Conservation (phyloP, 2,113 vertebrate species). For the Suricata suricatta region DNA sequence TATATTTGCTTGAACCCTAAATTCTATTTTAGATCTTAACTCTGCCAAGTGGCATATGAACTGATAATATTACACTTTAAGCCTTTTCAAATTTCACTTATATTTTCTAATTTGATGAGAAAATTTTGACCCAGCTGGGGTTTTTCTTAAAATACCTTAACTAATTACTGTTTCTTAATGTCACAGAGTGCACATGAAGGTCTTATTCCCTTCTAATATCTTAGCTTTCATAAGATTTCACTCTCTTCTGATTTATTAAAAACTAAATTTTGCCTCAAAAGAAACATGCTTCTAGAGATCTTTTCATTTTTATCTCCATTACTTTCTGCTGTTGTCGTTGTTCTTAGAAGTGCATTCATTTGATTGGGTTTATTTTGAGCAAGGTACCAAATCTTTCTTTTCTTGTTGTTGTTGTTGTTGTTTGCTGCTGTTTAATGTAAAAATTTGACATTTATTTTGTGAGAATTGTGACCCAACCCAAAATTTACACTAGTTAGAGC, state of each 20-base stretch:
- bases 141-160: slow-evolving; percentile 33
- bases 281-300: background rate
- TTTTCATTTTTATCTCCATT: background rate
- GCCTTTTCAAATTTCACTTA: slow-evolving; percentile 47
- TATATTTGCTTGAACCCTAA: background rate
- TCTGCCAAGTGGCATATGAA: background rate
- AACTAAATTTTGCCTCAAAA: background rate
- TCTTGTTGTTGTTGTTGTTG: background rate
- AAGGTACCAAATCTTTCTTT: background rate
- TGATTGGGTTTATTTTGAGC: background rate
- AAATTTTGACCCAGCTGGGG: slow-evolving; percentile 3
- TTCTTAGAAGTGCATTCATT: background rate
- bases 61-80: background rate
- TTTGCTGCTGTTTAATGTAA: background rate
- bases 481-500: background rate
- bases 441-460: background rate
- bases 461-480: background rate
- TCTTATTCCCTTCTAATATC: background rate
- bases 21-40: background rate
- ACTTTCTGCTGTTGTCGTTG: background rate
- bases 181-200: background rate
- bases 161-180: background rate
- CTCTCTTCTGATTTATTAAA: background rate
- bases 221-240: background rate
- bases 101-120: slow-evolving; percentile 37